Evolutionary conservation across 2,797 vertebrate species (phyloP).

Genomic region (Menidia menidia): DNA sequence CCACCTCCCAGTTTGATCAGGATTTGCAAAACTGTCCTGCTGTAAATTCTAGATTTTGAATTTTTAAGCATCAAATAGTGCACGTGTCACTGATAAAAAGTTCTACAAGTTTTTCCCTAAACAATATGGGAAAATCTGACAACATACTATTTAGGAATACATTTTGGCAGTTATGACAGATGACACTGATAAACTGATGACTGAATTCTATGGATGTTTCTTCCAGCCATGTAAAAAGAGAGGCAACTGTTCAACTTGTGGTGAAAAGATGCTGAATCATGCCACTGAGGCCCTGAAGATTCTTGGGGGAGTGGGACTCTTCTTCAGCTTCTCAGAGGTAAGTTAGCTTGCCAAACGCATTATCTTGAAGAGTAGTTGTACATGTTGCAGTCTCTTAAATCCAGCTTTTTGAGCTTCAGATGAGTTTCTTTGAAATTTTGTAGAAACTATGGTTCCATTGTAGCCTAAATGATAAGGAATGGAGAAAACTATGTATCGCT

Average conservation of each 20-base stretch:
- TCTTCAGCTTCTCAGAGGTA: slow-evolving; percentile 97
- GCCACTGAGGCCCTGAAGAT: slow-evolving; percentile 92
- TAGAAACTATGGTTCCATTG: not conserved
- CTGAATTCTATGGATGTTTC: not conserved
- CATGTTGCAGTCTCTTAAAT: not conserved
- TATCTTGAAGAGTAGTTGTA: rapidly evolving
- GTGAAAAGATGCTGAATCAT: slow-evolving; percentile 87
- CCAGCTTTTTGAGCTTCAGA: not conserved
- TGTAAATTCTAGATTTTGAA: slow-evolving; percentile 73
- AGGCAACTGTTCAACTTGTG: slow-evolving; percentile 79
- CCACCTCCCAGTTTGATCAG: slow-evolving; percentile 15
- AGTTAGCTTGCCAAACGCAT: slow-evolving; percentile 20
- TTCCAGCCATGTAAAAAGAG: slow-evolving; percentile 78
- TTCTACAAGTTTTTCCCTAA: too few relatives aligned
- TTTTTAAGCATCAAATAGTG: not conserved
- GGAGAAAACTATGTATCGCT: too few relatives aligned
- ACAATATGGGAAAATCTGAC: too few relatives aligned
- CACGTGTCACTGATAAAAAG: too few relatives aligned
- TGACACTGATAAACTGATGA: too few relatives aligned
- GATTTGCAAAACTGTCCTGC: slow-evolving; percentile 79
- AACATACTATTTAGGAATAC: too few relatives aligned
- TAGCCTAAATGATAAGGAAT: too few relatives aligned
- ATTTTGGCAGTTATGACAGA: too few relatives aligned
- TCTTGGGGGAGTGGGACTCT: slow-evolving; percentile 92
- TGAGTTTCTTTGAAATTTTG: not conserved